phyloP scores from a whole-genome alignment of 1,140 invertebrate genomes.

The Helicoverpa armigera region DNA sequence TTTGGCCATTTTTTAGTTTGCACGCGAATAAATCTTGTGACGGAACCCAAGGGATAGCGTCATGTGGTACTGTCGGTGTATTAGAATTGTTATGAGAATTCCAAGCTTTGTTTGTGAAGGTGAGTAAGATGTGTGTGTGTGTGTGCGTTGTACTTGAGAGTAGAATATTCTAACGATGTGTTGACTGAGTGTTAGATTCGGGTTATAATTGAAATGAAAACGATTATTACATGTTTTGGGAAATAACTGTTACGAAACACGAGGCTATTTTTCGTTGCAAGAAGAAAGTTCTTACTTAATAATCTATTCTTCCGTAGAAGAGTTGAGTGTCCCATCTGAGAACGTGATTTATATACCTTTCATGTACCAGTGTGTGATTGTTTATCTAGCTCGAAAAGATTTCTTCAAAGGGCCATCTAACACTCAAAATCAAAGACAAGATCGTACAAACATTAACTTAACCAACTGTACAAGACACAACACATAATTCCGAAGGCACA shows the following conservation, averaged over 20 bases:
- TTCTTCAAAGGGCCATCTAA: neutral
- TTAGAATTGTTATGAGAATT: neutral
- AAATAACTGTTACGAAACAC: no score
- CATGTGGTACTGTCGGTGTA: neutral
- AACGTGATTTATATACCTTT: no score
- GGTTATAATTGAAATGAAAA: neutral
- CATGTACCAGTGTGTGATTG: no score
- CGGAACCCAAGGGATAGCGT: conserved; percentile 6
- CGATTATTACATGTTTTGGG: neutral
- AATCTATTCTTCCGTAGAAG: no score
- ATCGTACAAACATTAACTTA: conserved; percentile 25
- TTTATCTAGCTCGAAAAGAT: neutral
- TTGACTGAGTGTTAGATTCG: no score
- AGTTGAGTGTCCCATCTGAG: no score
- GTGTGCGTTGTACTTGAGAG: neutral
- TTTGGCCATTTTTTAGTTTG: conserved; percentile 61
- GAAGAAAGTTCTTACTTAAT: no score
- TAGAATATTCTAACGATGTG: neutral
- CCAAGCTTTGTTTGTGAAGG: neutral
- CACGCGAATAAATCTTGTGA: conserved; percentile 56
- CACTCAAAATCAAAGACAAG: neutral
- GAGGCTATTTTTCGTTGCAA: no score
- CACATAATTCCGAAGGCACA: conserved; percentile 37
- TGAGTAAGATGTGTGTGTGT: neutral
- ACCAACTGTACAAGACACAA: conserved; percentile 30